These are phyloP conservation scores for Rhagium mordax DNA, from an alignment of 2,888 invertebrate genomes.

Conservation along the genomic window DNA sequence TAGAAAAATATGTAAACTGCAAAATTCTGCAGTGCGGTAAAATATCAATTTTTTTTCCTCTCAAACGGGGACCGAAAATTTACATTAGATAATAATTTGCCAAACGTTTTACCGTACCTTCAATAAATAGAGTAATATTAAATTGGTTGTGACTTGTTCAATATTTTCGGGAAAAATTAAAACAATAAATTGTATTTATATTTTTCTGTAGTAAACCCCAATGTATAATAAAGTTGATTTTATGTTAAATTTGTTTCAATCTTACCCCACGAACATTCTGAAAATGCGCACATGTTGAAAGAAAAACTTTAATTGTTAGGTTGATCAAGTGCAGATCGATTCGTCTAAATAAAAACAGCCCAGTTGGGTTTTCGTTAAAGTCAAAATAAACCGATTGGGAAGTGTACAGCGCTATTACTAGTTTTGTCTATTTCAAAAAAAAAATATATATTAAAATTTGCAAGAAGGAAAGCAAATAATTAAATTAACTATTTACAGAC, in stretches of 20 bases:
- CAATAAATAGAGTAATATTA: background rate
- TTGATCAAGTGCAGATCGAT: no score
- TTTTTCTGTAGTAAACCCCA: conserved; percentile 6
- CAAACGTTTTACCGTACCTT: background rate
- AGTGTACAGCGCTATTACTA: no score
- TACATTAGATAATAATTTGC: background rate
- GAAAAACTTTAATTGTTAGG: no score
- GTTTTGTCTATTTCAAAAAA: no score
- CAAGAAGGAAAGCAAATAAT: no score
- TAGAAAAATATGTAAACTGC: background rate
- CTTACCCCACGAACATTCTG: no score
- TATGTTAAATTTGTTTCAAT: conserved; percentile 1
- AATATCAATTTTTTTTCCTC: background rate
- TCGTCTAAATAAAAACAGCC: no score
- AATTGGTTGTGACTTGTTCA: conserved; percentile 17
- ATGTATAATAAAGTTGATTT: conserved; percentile 16
- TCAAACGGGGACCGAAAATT: background rate
- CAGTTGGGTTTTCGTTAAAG: no score
- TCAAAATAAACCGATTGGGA: no score
- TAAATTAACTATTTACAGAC: no score
- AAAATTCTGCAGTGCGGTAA: background rate
- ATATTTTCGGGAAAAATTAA: background rate
- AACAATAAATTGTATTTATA: background rate
- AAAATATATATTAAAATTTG: no score
- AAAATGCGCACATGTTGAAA: no score